phyloP scores from a whole-genome alignment of 2,797 vertebrate genomes.

The Tokudaia muenninki region DNA sequence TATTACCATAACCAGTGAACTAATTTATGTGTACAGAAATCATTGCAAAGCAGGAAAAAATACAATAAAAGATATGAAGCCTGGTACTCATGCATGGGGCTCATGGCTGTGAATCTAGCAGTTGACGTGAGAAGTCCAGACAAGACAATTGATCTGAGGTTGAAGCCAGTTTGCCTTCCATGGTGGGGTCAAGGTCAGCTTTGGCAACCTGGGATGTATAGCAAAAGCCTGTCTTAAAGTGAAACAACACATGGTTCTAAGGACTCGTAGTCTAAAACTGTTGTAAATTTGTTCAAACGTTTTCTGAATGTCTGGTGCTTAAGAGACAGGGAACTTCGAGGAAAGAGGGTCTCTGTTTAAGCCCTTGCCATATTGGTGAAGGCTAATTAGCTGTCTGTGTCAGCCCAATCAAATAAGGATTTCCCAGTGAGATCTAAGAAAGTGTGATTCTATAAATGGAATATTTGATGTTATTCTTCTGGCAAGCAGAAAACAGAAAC shows the following conservation, averaged over 20 bases:
- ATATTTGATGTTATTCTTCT: slow-evolving; percentile 22
- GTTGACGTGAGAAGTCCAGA: background rate
- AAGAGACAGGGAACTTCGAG: background rate
- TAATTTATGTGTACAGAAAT: background rate
- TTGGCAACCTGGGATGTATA: background rate
- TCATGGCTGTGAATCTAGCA: background rate
- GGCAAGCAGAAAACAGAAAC: background rate
- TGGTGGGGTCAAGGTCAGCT: background rate
- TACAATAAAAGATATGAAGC: background rate
- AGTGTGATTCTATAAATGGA: background rate
- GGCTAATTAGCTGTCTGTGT: slow-evolving; percentile 21
- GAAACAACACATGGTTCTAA: background rate
- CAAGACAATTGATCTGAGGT: background rate
- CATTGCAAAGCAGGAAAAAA: background rate
- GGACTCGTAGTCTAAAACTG: background rate
- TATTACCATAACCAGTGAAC: background rate
- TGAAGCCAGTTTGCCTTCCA: background rate
- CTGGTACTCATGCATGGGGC: background rate
- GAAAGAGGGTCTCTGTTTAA: background rate
- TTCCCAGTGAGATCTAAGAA: background rate
- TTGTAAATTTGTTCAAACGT: background rate
- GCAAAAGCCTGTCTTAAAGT: background rate
- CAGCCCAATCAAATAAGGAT: slow-evolving; percentile 3
- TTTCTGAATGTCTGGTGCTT: background rate
- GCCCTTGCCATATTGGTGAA: slow-evolving; percentile 23